Conservation (phyloP, 2,888 invertebrate genomes). For the Arctia plantaginis region DNA sequence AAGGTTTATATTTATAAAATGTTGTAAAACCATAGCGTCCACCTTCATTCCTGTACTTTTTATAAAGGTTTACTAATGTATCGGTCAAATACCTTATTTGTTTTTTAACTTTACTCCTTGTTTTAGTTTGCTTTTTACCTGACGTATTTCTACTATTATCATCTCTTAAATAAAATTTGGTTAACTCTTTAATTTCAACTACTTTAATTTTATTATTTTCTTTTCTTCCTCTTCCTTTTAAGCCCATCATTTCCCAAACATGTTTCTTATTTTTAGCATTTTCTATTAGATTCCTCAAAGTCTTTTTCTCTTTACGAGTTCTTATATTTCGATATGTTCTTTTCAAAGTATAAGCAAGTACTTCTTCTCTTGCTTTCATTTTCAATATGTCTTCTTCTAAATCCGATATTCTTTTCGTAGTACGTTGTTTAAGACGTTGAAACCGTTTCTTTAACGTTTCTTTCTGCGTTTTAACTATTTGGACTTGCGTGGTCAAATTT, state of each 20-base stretch:
- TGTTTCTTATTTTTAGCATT: constrained; percentile 2
- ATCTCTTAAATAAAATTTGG: constrained; percentile 31
- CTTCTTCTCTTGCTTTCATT: constrained; percentile 1
- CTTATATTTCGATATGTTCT: neutral
- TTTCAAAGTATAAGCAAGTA: constrained; percentile 5
- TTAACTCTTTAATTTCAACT: constrained; percentile 28
- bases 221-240: constrained; percentile 9
- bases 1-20: too few species aligned
- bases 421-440: constrained; percentile 4
- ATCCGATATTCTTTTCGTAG: constrained; percentile 1
- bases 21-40: constrained; percentile 34
- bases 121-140: constrained; percentile 34
- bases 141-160: constrained; percentile 37
- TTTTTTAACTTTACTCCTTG: constrained; percentile 28
- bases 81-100: constrained; percentile 37
- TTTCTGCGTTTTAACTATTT: too few species aligned
- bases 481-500: constrained; percentile 2
- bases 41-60: constrained; percentile 37
- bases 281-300: neutral
- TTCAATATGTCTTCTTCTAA: neutral
- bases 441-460: constrained; percentile 1
- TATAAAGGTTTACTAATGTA: constrained; percentile 26
- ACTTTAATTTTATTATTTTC: constrained; percentile 14
- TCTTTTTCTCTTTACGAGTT: constrained; percentile 1
- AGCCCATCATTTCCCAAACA: constrained; percentile 8